phyloP scores from a whole-genome alignment of 2,888 invertebrate species.

The Drosophila aldrichi region DNA sequence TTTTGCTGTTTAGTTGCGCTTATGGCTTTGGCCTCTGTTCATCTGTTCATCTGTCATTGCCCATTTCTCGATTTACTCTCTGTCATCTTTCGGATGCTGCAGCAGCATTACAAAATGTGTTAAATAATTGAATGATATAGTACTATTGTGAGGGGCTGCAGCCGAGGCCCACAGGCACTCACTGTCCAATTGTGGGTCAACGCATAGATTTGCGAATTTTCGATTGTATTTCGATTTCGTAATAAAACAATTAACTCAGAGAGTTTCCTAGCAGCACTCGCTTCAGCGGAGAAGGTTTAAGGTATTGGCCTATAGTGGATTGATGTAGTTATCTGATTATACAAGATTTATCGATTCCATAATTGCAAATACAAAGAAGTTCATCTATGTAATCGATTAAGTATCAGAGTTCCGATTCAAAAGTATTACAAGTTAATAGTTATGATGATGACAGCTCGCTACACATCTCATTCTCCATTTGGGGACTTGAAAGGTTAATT shows the following conservation, averaged over 20 bases:
- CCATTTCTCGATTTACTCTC: slow-evolving; percentile 25
- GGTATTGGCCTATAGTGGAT: no score
- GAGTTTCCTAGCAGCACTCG: neutral
- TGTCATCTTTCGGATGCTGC: slow-evolving; percentile 33
- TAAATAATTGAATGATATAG: slow-evolving; percentile 71
- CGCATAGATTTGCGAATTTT: slow-evolving; percentile 19
- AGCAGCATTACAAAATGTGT: slow-evolving; percentile 63
- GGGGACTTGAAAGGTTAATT: neutral
- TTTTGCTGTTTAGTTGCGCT: slow-evolving; percentile 63
- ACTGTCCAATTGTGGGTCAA: slow-evolving; percentile 33
- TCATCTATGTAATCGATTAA: no score
- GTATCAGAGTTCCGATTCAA: no score
- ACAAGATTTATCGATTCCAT: no score
- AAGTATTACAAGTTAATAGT: no score
- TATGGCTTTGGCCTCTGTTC: slow-evolving; percentile 38
- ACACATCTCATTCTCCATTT: no score
- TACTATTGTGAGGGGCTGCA: slow-evolving; percentile 42
- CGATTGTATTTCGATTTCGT: slow-evolving; percentile 5
- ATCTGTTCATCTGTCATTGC: slow-evolving; percentile 25
- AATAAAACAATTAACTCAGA: slow-evolving; percentile 7
- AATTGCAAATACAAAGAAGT: no score
- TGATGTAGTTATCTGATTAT: no score
- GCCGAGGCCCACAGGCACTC: neutral
- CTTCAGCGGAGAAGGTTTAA: no score
- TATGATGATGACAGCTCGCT: no score